Percentiles rank a stretch among this genome's conserved stretches.
Conservation (phyloP, 1,140 invertebrate genomes). For the Trichonephila clavipes region DNA sequence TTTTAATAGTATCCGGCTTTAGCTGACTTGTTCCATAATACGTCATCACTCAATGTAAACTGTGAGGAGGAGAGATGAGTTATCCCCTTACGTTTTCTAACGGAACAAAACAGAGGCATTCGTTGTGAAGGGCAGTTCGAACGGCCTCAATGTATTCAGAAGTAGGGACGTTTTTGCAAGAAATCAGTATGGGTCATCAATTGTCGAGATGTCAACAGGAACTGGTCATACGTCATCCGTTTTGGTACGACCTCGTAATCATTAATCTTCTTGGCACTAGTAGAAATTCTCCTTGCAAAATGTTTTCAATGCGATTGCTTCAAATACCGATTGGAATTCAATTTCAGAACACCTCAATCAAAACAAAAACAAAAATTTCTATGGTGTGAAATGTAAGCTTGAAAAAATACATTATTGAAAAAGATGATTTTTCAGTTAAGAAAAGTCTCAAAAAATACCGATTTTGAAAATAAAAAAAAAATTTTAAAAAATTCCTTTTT, state of each 20-base stretch:
- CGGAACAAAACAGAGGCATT: constrained; percentile 30
- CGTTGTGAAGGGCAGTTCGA: background rate
- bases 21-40: background rate
- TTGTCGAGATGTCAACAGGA: constrained; percentile 70
- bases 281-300: background rate
- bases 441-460: too few relatives aligned
- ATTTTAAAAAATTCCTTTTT: too few relatives aligned
- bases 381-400: background rate
- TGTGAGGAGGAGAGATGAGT: background rate
- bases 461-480: too few relatives aligned
- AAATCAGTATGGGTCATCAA: constrained; percentile 67
- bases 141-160: constrained; percentile 52
- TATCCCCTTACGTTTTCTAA: too few relatives aligned
- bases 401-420: too few relatives aligned
- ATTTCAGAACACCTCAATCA: background rate
- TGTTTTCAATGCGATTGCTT: background rate
- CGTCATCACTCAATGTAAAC: background rate
- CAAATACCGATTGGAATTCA: background rate
- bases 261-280: constrained; percentile 56
- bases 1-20: background rate
- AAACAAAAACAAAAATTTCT: background rate
- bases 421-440: too few relatives aligned
- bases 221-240: constrained; percentile 65
- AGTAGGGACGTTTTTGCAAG: constrained; percentile 61
- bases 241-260: background rate